phyloP scores from a whole-genome alignment of 2,888 invertebrate species.

The Aquatica leii region DNA sequence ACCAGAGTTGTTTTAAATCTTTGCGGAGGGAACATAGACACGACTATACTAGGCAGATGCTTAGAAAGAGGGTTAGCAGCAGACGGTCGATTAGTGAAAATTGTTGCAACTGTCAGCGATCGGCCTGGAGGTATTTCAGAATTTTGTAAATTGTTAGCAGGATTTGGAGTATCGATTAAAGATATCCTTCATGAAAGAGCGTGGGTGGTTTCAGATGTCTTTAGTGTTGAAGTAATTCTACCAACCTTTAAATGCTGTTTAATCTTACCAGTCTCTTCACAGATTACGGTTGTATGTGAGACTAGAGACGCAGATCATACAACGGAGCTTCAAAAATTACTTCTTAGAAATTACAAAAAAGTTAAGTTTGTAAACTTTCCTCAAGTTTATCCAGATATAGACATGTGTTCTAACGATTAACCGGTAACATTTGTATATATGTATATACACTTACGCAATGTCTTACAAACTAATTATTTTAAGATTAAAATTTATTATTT shows the following conservation, averaged over 20 bases:
- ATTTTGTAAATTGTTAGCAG: constrained; percentile 77
- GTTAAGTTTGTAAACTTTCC: constrained; percentile 63
- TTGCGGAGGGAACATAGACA: constrained; percentile 92
- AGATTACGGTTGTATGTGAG: constrained; percentile 91
- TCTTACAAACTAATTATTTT: too few relatives aligned
- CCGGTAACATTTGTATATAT: too few relatives aligned
- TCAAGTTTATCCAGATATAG: constrained; percentile 13
- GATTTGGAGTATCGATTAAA: constrained; percentile 88
- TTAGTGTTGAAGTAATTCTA: constrained; percentile 70
- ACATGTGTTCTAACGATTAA: neutral
- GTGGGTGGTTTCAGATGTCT: constrained; percentile 91
- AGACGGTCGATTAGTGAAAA: constrained; percentile 80
- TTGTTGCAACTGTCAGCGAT: constrained; percentile 82
- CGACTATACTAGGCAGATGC: constrained; percentile 87
- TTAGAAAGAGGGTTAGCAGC: constrained; percentile 88
- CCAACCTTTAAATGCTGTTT: constrained; percentile 3
- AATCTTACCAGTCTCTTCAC: constrained; percentile 47
- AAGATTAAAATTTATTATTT: too few relatives aligned
- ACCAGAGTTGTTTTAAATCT: constrained; percentile 83
- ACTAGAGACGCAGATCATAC: constrained; percentile 85
- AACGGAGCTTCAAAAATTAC: constrained; percentile 66
- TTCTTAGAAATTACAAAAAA: constrained; percentile 65
- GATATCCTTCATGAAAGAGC: constrained; percentile 96
- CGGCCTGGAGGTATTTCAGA: constrained; percentile 89
- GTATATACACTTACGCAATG: too few relatives aligned